Conservation (phyloP, 2,113 vertebrate genomes). For the Neolamprologus cancellatus region DNA sequence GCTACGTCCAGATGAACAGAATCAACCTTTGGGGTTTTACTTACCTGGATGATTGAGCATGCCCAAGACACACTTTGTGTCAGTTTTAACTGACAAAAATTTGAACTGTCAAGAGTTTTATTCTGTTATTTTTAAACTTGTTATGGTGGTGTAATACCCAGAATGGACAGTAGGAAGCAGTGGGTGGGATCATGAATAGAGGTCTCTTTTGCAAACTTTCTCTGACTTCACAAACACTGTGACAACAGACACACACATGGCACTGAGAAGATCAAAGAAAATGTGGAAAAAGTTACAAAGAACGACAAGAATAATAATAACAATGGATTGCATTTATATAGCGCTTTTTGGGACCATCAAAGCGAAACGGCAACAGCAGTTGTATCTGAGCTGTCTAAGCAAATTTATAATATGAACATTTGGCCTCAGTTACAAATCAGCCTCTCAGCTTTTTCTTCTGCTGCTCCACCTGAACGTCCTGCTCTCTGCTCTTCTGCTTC, state of each 20-base stretch:
- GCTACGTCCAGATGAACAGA: not conserved
- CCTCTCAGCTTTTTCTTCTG: not conserved
- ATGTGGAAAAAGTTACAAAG: not conserved
- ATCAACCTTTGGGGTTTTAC: not conserved
- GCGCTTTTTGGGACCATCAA: accelerated
- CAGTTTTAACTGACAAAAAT: not conserved
- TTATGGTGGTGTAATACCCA: not conserved
- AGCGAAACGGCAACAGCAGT: not conserved
- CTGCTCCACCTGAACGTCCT: not conserved
- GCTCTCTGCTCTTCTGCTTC: not conserved
- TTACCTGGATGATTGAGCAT: not conserved
- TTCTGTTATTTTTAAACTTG: not conserved
- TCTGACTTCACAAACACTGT: not conserved
- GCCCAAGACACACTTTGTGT: not conserved
- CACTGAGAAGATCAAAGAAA: not conserved
- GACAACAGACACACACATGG: not conserved
- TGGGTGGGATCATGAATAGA: not conserved
- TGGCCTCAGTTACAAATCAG: not conserved
- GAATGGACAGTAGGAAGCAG: not conserved
- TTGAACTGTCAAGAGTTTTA: not conserved
- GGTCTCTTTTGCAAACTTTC: not conserved
- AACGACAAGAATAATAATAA: accelerated
- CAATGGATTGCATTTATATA: not conserved
- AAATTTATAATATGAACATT: not conserved
- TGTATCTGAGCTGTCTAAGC: not conserved